A percentile compares a stretch with the other conserved stretches of the same genome.
These are phyloP conservation scores for Leptogaster cylindrica DNA, from an alignment of 2,888 invertebrate genomes.

Conservation along the genomic window DNA sequence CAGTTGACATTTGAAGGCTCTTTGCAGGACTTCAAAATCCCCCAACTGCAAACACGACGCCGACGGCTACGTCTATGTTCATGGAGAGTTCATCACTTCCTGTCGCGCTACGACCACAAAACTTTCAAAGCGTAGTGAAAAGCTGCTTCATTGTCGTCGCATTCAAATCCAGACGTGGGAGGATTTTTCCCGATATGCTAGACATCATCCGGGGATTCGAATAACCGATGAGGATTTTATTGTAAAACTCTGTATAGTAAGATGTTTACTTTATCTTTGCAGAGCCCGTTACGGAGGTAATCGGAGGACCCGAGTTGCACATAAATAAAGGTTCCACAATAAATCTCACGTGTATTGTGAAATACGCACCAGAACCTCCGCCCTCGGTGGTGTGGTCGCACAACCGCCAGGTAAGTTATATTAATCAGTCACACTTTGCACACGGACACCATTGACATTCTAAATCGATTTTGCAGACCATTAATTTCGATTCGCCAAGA, in stretches of 20 bases:
- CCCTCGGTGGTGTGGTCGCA: slow-evolving; percentile 85
- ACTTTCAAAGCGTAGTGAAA: too few relatives aligned
- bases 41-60: too few relatives aligned
- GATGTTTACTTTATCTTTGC: slow-evolving; percentile 54
- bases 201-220: too few relatives aligned
- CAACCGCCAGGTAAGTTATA: slow-evolving; percentile 67
- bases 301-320: slow-evolving; percentile 81
- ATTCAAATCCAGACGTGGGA: too few relatives aligned
- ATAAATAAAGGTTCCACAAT: slow-evolving; percentile 88
- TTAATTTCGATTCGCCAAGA: slow-evolving; percentile 88
- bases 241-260: too few relatives aligned
- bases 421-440: slow-evolving; percentile 11
- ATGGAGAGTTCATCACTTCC: too few relatives aligned
- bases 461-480: slow-evolving; percentile 66
- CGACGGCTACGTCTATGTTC: too few relatives aligned
- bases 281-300: slow-evolving; percentile 84
- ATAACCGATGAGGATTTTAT: not conserved
- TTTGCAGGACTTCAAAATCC: too few relatives aligned
- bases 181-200: too few relatives aligned
- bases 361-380: slow-evolving; percentile 84
- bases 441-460: slow-evolving; percentile 1
- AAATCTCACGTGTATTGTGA: slow-evolving; percentile 84
- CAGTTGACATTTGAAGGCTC: not conserved
- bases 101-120: too few relatives aligned
- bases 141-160: too few relatives aligned